Base-by-base conservation (phyloP, 2,888 invertebrate species). In the Perithous albicinctus region DNA sequence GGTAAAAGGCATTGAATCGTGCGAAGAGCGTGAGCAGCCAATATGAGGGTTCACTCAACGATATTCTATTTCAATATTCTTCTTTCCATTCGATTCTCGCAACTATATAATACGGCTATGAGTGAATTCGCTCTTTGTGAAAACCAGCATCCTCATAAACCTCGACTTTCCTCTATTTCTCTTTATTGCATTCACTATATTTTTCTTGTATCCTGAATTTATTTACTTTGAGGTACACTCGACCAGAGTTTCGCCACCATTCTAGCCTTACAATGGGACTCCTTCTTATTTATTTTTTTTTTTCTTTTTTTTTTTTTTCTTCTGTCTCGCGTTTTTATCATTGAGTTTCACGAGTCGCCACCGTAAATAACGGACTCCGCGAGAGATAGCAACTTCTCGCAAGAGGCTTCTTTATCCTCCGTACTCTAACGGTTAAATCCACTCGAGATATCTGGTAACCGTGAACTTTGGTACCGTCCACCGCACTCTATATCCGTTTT, bases 331-430 rank as follows among this genome's bases (percentile, higher is more conserved):
- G n/a, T n/a, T n/a, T n/a, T 67, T 77, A 54, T 67, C 61, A 77
- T 74, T 63, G 77, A n/a, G 63, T 70, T 59, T 32, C 46, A 29
- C 20, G 51, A 38, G 15, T 6, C 15, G 23, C 15, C 26, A 63
- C 70, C 74, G 81, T 82, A 78, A 82, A 82, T 78, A 72, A 66
- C 46, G 41, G 20, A 66, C 29, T 63, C n/a, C 54, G 54, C 41
- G 64, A 51, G 26, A 66, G 54, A 74, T 70, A 78, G 63, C 59
- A 63, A 73, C 73, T 69, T 38, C 35, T 41, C 26, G 10, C 26
- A 23, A 41, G 38, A 15, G 29, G 29, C 43, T 63, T 64, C 43
- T 8, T 35, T 32, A 59, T 59, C 35, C 15, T 59, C 59, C 59
- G 18, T 35, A 29, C 54, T 18, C 41, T 6, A 15, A 10, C 10